phyloP scores from a whole-genome alignment of 37 sponge, comb jelly and placozoan genomes.

The Aplysina aerophoba region DNA sequence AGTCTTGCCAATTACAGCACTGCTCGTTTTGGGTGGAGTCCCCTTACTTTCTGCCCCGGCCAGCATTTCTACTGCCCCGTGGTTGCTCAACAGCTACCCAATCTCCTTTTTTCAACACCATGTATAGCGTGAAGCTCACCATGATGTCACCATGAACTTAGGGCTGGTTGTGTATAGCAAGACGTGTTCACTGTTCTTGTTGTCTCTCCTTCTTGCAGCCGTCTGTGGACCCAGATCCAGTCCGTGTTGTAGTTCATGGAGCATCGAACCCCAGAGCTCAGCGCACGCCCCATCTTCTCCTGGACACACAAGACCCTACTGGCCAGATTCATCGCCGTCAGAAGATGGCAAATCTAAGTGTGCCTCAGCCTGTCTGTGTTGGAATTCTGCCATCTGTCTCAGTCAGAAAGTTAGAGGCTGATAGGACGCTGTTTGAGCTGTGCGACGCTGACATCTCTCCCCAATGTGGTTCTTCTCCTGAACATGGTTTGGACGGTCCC shows the following conservation, averaged over 20 bases:
- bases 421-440: constrained; percentile 21
- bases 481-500: not conserved
- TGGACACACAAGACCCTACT: not conserved
- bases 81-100: no score
- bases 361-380: not conserved
- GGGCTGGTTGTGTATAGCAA: no score
- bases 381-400: not conserved
- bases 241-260: not conserved
- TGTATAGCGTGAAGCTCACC: no score
- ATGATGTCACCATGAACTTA: no score
- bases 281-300: constrained; percentile 3
- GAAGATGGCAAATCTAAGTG: not conserved
- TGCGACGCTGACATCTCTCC: constrained; percentile 9
- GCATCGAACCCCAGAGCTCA: not conserved
- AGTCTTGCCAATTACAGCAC: no score
- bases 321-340: constrained; percentile 10
- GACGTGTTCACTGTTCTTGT: not conserved
- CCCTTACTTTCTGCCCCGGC: no score
- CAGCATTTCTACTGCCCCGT: no score
- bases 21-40: no score
- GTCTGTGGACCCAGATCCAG: constrained; percentile 10
- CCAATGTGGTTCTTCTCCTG: not conserved
- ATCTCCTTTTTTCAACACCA: no score
- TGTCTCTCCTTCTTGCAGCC: not conserved
- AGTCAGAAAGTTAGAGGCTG: not conserved